Evolutionary conservation across 2,113 vertebrate species (phyloP).

Genomic region (Pleuronectes platessa): DNA sequence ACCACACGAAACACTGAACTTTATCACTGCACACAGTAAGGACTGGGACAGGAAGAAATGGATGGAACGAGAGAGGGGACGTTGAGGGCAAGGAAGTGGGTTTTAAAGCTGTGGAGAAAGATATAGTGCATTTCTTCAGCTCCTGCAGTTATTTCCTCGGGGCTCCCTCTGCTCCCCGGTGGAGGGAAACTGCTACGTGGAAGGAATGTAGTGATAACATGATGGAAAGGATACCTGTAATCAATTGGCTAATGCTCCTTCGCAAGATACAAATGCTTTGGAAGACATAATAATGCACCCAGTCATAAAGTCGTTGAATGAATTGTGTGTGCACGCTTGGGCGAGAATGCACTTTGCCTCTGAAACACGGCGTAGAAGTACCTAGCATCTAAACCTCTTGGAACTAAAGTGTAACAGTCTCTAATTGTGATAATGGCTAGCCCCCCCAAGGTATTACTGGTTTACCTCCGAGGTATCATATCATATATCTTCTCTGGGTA

Average conservation of each 20-base stretch:
- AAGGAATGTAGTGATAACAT: conserved; percentile 32
- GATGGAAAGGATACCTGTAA: not conserved
- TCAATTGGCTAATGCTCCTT: not conserved
- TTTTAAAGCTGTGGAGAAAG: conserved; percentile 45
- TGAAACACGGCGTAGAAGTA: not conserved
- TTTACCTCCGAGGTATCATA: not conserved
- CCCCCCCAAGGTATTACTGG: not conserved
- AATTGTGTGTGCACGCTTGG: not conserved
- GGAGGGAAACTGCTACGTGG: not conserved
- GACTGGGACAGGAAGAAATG: not conserved
- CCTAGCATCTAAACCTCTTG: conserved; percentile 6
- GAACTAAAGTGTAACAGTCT: not conserved
- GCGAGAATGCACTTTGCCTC: not conserved
- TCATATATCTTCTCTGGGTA: not conserved
- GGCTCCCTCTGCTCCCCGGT: conserved; percentile 18
- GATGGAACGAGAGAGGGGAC: conserved; percentile 18
- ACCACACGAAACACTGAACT: not conserved
- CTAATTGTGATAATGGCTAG: conserved; percentile 32
- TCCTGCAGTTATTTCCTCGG: conserved; percentile 41
- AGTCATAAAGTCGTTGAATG: not conserved
- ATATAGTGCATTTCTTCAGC: conserved; percentile 26
- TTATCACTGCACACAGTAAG: not conserved
- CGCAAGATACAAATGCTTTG: conserved; percentile 3
- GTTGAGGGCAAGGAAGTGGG: conserved; percentile 49
- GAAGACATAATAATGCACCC: not conserved